Evolutionary conservation across 2,888 invertebrate genomes (phyloP), one percentile per base, ranked within the genome.

Genomic region (Acleris sparsana): DNA sequence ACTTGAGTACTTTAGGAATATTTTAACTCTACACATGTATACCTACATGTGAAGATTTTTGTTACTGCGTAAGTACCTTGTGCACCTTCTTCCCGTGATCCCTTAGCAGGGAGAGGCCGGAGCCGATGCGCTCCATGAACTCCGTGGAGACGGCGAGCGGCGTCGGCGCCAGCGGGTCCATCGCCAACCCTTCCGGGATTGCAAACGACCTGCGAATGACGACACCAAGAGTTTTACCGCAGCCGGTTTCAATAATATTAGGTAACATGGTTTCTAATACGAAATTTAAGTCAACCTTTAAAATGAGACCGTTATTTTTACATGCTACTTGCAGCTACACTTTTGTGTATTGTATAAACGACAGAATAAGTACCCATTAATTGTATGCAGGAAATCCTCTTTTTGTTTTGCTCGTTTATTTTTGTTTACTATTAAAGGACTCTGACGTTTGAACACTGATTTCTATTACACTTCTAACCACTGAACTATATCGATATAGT

Each of bases 41-140:
- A 25, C 25, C 0, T 5, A 25, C 25, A 5, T 5, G 25, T n/a
- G n/a, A 39, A 4, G 55, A 20, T 20, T 33, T 55, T 18, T 18
- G 22, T 44, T 6, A 13, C 39, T 39, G 39, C 39, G 4, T n/a
- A n/a, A n/a, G n/a, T 77, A 89, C 92, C 88, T 91, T 91, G 75
- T 92, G 92, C 64, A 92, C 84, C 83, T 92, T 92, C 77, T 91
- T 92, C 18, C 91, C 87, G 71, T 92, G 92, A 44, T 89, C 91
- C 75, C 88, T 84, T 25, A 92, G 85, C 62, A 92, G 75, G 63
- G 84, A 84, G 57, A 92, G 79, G 71, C 92, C 89, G 75, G 85
- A 89, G 73, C 91, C 92, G 71, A 92, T 83, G 73, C 91, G 89
- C 71, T 88, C 91, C 92, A 92, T 92, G 75, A 92, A 85, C 69